Evolutionary conservation across 2,113 vertebrate species (phyloP).

Genomic region (Antechinus flavipes): DNA sequence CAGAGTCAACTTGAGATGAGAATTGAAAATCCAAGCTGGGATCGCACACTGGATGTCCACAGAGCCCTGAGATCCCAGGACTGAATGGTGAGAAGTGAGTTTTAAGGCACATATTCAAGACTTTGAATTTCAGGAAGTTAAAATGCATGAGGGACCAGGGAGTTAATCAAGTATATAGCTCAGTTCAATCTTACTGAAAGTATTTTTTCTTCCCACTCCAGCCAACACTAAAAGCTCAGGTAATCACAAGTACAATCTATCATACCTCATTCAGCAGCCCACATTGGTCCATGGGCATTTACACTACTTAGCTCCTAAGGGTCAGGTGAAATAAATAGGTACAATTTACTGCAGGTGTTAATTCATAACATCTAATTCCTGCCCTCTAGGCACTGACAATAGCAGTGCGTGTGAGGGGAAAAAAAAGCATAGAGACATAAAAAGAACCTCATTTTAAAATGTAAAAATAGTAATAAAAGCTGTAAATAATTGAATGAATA

Average conservation of each 20-base stretch:
- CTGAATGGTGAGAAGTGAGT: background rate
- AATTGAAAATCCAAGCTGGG: background rate
- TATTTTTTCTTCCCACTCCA: background rate
- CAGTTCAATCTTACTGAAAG: background rate
- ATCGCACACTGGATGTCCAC: background rate
- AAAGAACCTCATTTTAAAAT: background rate
- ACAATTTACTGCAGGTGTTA: background rate
- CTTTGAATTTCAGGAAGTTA: background rate
- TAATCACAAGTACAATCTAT: background rate
- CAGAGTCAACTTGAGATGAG: background rate
- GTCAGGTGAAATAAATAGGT: background rate
- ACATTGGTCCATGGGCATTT: background rate
- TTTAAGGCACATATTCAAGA: background rate
- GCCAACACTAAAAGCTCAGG: background rate
- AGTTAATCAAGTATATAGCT: background rate
- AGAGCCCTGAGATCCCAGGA: background rate
- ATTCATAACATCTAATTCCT: background rate
- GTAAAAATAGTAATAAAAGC: background rate
- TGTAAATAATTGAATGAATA: conserved; percentile 13
- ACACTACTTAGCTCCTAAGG: background rate
- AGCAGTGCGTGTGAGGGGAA: background rate
- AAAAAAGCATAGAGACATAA: background rate
- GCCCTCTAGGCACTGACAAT: background rate
- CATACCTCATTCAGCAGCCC: background rate
- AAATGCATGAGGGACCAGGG: background rate